phyloP scores from a whole-genome alignment of 2,888 invertebrate genomes.

The Orthosia cruda region DNA sequence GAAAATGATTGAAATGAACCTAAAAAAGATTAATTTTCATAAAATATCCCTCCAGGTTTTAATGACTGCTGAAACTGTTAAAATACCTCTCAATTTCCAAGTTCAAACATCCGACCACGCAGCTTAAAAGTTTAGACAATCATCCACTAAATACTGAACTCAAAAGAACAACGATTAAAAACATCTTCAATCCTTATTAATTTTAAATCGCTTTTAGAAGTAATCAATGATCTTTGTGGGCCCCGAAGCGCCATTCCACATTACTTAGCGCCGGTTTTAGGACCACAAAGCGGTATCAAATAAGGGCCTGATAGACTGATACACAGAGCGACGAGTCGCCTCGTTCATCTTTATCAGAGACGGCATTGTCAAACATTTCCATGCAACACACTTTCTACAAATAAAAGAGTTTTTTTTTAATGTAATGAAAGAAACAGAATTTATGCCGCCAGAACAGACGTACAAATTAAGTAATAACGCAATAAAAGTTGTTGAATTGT shows the following conservation, averaged over 20 bases:
- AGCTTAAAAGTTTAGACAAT: slow-evolving; percentile 24
- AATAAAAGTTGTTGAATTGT: no score
- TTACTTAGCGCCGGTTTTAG: no score
- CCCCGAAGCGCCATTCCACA: slow-evolving; percentile 27
- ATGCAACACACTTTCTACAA: background rate
- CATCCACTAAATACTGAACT: slow-evolving; percentile 19
- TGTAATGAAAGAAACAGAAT: no score
- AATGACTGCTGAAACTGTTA: slow-evolving; percentile 6
- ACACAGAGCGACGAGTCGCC: background rate
- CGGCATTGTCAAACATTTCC: background rate
- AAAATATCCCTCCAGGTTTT: background rate
- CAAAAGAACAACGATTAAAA: slow-evolving; percentile 42
- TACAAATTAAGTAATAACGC: no score
- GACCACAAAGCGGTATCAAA: slow-evolving; percentile 42
- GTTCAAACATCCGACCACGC: slow-evolving; percentile 5
- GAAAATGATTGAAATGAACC: background rate
- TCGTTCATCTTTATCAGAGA: no score
- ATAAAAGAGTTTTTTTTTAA: no score
- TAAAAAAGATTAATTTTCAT: fast-evolving
- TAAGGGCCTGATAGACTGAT: slow-evolving; percentile 13
- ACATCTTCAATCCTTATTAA: slow-evolving; percentile 50
- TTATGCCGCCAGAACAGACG: no score
- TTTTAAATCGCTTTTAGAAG: slow-evolving; percentile 55
- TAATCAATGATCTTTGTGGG: slow-evolving; percentile 57
- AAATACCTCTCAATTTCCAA: slow-evolving; percentile 22